Base-by-base conservation (phyloP, 2,888 invertebrate species). In the Punctoribates punctum region DNA sequence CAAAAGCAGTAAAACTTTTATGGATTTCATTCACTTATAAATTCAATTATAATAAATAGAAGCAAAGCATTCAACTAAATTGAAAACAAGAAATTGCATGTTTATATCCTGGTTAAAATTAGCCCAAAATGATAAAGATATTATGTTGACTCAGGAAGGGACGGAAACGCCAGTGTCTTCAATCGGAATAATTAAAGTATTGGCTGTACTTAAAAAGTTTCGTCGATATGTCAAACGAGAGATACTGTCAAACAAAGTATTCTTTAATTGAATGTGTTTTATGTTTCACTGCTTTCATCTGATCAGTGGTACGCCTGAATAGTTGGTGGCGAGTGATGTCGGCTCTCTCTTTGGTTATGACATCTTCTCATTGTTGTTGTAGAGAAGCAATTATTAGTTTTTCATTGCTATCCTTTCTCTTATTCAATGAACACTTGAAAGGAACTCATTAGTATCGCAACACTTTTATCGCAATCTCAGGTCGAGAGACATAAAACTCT, bases 311-410 rank as follows among this genome's bases (percentile, higher is more conserved):
- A n/a, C n/a, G 48, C 15, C 48, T 15, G 8, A 48, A 17, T 17
- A 48, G 48, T 17, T 3, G 13, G 13, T 48, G 8, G 5, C 8
- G 15, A 15, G 48, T 48, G 48, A 11, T 15, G 48, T 15, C 15
- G 15, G 17, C 48, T 2, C 48, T 54, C 1, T 62, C 62, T 62
- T 29, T 62, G 62, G 62, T 62, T 62, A 62, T 62, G 62, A 62
- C 62, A 62, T 62, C 62, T 29, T 13, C 62, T 62, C n/a, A 62
- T 62, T 62, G 62, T 62, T 62, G 62, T 62, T 27, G 62, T 23
- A 62, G 15, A 17, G 62, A 48, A 29, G 62, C 27, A 29, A 62
- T 62, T 20, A 62, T 62, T 62, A 62, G 27, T 62, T 62, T 62
- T 62, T 62, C 62, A 62, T 27, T 62, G 62, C 13, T 62, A 62